A percentile compares a stretch with the other conserved stretches of the same genome.
Evolutionary conservation across 2,113 vertebrate genomes (phyloP).

Genomic region (Astur gentilis): DNA sequence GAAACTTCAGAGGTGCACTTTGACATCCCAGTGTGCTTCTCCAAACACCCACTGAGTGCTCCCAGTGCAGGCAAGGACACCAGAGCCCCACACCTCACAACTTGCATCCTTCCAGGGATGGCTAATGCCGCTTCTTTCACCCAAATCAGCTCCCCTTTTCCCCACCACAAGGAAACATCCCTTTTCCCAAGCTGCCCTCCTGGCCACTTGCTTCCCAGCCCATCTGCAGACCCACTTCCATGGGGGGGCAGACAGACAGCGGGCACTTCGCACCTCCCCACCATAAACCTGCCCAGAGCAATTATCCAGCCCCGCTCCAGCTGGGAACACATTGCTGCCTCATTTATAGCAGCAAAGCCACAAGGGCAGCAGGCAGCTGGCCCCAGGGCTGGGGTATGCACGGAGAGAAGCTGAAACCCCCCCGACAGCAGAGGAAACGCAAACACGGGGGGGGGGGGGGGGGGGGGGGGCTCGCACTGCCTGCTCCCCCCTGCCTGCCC

Average conservation of each 20-base stretch:
- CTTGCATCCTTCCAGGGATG: fast-evolving
- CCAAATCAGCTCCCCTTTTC: not conserved
- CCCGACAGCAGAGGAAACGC: not conserved
- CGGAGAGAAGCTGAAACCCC: not conserved
- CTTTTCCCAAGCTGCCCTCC: not conserved
- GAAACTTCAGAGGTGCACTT: not conserved
- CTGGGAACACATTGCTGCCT: constrained; percentile 44
- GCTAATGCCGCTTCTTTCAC: fast-evolving
- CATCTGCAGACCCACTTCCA: not conserved
- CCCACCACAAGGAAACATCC: fast-evolving
- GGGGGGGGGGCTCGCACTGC: not conserved
- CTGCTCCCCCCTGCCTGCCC: not conserved
- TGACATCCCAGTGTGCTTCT: not conserved
- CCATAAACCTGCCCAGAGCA: constrained; percentile 79
- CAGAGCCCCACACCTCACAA: not conserved
- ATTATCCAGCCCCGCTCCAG: constrained; percentile 60
- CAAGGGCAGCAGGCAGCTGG: constrained; percentile 23
- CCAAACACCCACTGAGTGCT: not conserved
- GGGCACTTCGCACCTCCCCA: constrained; percentile 74
- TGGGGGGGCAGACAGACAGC: constrained; percentile 41
- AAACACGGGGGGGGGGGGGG: not conserved
- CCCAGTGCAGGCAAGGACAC: not conserved
- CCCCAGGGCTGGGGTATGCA: not conserved
- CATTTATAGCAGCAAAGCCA: constrained; percentile 60
- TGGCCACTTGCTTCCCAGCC: not conserved